Base-by-base conservation (phyloP, 2,888 invertebrate species). In the Liopterus haemorrhoidalis region DNA sequence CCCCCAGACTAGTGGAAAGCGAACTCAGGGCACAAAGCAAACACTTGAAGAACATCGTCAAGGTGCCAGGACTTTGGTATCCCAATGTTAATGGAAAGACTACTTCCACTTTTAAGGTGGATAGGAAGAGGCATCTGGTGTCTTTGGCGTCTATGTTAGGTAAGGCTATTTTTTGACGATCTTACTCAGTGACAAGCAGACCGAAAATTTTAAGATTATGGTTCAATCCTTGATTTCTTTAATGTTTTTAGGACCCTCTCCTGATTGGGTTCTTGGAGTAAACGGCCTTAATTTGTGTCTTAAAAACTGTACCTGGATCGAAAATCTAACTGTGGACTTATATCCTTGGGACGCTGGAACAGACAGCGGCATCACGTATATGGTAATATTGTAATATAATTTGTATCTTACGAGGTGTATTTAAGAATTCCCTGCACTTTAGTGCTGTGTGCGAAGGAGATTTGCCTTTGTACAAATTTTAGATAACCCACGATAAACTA, bases 211-310 rank as follows among this genome's bases (percentile, higher is more conserved):
- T 31, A n/a, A 31, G 2, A 31, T 31, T 11, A 2, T 14, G 9
- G 2, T n/a, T 11, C 12, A 8, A 2, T 12, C 14, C 14, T 11
- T 14, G 31, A n/a, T 14, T 11, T 11, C 9, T 14, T 3, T 16
- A 4, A 5, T 28, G 5, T 46, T 50, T 56, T 11, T 51, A 85
- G 87, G 93, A 1, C 97, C 97, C 0, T 92, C 94, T 8, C 97
- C 97, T 0, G 97, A 99, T 71, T 99, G 97, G 97, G 87, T 95
- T 57, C 89, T 95, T 30, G 97, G 97, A 0, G 82, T 97, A 21
- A 88, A 78, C 45, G 85, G 87, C 0, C 69, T 95, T 41, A 85
- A 96, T 61, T 74, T 99, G 5, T 99, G 99, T 62, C 74, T 81
- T 47, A 70, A 75, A 49, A 89, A 96, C 69, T 94, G 97, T 65